A percentile compares a stretch with the other conserved stretches of the same genome.
Conservation (phyloP, 1,140 invertebrate species). For the Neodiprion pinetum region DNA sequence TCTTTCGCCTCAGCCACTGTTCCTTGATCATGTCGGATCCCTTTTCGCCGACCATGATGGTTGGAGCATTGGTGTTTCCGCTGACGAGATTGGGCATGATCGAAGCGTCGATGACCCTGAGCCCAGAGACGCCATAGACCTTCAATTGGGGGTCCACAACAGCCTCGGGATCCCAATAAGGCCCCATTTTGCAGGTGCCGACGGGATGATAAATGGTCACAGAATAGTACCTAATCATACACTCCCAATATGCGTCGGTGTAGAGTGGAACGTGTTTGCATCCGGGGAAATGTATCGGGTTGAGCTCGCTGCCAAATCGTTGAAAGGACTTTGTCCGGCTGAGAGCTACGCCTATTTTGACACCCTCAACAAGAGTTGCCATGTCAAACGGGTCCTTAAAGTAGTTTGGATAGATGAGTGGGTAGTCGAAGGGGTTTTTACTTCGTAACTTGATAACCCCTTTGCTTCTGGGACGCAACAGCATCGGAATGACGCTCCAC, state of each 20-base stretch:
- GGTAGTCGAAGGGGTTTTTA: slow-evolving; percentile 87
- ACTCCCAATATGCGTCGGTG: slow-evolving; percentile 82
- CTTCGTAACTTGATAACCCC: slow-evolving; percentile 82
- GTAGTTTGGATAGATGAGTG: slow-evolving; percentile 93
- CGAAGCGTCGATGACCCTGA: slow-evolving; percentile 86
- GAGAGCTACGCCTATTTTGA: slow-evolving; percentile 78
- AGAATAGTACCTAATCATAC: slow-evolving; percentile 82
- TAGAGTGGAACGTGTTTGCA: slow-evolving; percentile 71
- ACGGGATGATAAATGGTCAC: slow-evolving; percentile 87
- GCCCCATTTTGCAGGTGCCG: slow-evolving; percentile 93
- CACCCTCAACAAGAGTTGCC: slow-evolving; percentile 81
- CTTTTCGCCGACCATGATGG: slow-evolving; percentile 87
- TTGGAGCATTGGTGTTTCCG: slow-evolving; percentile 84
- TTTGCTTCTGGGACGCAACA: slow-evolving; percentile 80
- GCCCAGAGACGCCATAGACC: slow-evolving; percentile 80
- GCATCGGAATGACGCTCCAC: slow-evolving; percentile 86
- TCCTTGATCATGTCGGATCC: slow-evolving; percentile 84
- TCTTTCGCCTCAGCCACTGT: slow-evolving; percentile 69
- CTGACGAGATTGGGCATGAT: slow-evolving; percentile 85
- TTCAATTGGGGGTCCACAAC: slow-evolving; percentile 86
- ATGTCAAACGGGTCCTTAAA: slow-evolving; percentile 82
- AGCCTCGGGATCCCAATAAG: slow-evolving; percentile 80
- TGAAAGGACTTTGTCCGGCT: slow-evolving; percentile 77
- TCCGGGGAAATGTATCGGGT: slow-evolving; percentile 73
- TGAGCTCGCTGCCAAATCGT: slow-evolving; percentile 73